phyloP scores from a whole-genome alignment of 2,888 invertebrate species.

The Lithodes maja region DNA sequence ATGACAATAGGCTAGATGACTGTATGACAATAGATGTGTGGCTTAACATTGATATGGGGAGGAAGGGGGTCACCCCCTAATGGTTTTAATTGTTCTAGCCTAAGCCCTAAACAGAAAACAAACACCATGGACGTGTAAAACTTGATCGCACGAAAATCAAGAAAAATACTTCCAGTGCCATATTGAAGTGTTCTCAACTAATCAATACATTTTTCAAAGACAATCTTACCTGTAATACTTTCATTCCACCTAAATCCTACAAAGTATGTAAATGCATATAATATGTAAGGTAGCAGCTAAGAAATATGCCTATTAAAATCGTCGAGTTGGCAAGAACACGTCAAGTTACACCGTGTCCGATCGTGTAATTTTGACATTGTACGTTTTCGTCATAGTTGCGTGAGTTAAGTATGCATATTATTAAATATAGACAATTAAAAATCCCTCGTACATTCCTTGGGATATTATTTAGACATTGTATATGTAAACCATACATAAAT shows the following conservation, averaged over 20 bases:
- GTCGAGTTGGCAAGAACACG: slow-evolving; percentile 41
- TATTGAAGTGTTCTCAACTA: neutral
- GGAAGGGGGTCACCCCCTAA: too few relatives aligned
- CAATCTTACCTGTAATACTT: slow-evolving; percentile 36
- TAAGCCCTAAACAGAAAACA: too few relatives aligned
- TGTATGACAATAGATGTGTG: too few relatives aligned
- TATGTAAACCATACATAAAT: too few relatives aligned
- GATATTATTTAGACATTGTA: too few relatives aligned
- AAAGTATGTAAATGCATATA: neutral
- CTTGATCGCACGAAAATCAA: too few relatives aligned
- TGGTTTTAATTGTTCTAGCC: too few relatives aligned
- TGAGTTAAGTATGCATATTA: neutral
- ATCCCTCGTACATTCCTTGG: too few relatives aligned
- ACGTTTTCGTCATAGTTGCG: neutral
- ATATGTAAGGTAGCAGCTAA: neutral
- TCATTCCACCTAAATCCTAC: slow-evolving; percentile 30
- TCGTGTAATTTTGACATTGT: neutral
- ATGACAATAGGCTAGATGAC: too few relatives aligned
- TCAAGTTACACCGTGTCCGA: slow-evolving; percentile 19
- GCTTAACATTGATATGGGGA: too few relatives aligned
- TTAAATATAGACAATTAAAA: neutral
- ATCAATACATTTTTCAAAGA: neutral
- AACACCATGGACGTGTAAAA: too few relatives aligned
- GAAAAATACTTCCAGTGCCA: neutral
- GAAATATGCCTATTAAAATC: neutral